Evolutionary conservation across 1,140 invertebrate genomes (phyloP).

Genomic region (Drosophila tani): DNA sequence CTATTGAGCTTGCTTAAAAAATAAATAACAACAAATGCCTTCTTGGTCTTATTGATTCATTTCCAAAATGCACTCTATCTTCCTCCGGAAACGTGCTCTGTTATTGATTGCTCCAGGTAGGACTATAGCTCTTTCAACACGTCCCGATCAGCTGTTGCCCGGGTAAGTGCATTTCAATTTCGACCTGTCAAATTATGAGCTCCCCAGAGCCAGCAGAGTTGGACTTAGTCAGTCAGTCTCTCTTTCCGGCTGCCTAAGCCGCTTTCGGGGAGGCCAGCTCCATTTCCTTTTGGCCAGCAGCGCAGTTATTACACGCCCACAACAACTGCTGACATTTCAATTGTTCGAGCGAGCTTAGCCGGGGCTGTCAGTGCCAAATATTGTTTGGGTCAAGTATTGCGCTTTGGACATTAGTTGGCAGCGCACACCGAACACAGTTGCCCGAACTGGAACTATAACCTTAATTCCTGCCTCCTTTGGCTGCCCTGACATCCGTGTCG

Average conservation of each 20-base stretch:
- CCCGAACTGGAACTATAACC: constrained; percentile 54
- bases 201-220: neutral
- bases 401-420: constrained; percentile 38
- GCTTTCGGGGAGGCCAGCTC: constrained; percentile 7
- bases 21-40: neutral
- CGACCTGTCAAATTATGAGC: constrained; percentile 42
- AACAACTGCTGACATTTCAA: constrained; percentile 72
- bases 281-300: constrained; percentile 26
- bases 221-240: neutral
- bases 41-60: neutral
- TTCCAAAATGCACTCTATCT: neutral
- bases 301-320: constrained; percentile 45
- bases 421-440: neutral
- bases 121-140: constrained; percentile 7
- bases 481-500: constrained; percentile 25
- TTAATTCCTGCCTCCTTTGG: constrained; percentile 52
- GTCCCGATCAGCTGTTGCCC: constrained; percentile 35
- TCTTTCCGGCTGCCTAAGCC: constrained; percentile 15
- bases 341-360: constrained; percentile 38
- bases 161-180: constrained; percentile 39
- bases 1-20: neutral
- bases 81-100: neutral
- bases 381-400: constrained; percentile 69
- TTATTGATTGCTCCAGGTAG: constrained; percentile 21
- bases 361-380: constrained; percentile 57